A percentile compares a stretch with the other conserved stretches of the same genome.
Conservation (phyloP, 2,113 vertebrate species). For the Kryptolebias marmoratus region DNA sequence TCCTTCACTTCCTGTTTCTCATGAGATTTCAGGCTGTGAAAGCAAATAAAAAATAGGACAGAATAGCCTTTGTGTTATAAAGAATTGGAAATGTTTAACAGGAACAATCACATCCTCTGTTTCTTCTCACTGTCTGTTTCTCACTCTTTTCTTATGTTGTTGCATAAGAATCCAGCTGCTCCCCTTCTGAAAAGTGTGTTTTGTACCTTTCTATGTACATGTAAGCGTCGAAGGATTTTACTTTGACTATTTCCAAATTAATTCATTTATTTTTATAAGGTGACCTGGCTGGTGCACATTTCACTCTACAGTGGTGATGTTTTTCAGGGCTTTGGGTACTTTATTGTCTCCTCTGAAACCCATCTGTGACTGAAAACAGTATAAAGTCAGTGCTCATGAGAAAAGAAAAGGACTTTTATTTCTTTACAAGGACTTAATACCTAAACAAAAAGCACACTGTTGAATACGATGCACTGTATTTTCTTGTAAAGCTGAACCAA, state of each 20-base stretch:
- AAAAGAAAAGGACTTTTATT: slow-evolving; percentile 29
- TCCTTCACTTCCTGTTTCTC: too few species aligned
- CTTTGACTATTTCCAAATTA: not conserved
- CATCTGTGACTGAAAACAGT: slow-evolving; percentile 5
- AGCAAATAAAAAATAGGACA: not conserved
- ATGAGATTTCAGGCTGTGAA: too few species aligned
- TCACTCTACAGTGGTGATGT: slow-evolving; percentile 57
- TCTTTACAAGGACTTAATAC: slow-evolving; percentile 25
- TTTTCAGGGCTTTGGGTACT: slow-evolving; percentile 11
- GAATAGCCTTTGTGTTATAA: slow-evolving; percentile 27
- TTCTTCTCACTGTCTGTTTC: slow-evolving; percentile 7
- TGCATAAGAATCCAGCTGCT: slow-evolving; percentile 44
- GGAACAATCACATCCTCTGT: slow-evolving; percentile 61
- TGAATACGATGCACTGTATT: slow-evolving; percentile 64
- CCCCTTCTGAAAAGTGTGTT: slow-evolving; percentile 19
- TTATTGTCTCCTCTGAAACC: not conserved
- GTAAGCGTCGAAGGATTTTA: not conserved
- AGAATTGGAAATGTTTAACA: slow-evolving; percentile 22
- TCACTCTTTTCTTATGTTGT: slow-evolving; percentile 33
- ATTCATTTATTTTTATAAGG: not conserved
- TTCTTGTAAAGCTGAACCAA: slow-evolving; percentile 52
- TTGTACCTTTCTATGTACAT: not conserved
- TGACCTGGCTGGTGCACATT: slow-evolving; percentile 50
- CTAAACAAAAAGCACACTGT: slow-evolving; percentile 66
- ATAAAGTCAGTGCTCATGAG: slow-evolving; percentile 17